Evolutionary conservation across 2,797 vertebrate genomes (phyloP).

Genomic region (Argyrosomus regius): DNA sequence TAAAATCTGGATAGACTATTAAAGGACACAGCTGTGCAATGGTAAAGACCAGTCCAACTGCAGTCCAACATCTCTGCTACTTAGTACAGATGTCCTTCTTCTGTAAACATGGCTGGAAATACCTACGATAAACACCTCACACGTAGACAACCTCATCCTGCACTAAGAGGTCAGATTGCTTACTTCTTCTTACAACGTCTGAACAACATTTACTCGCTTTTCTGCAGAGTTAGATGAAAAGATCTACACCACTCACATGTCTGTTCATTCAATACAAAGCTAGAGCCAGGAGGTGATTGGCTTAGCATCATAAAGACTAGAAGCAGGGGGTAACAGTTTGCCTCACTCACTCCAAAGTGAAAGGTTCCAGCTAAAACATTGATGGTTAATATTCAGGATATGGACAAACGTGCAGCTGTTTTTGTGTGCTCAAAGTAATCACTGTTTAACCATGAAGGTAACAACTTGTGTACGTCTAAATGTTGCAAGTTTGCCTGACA

Average conservation of each 20-base stretch:
- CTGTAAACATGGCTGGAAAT: not conserved
- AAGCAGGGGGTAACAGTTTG: not conserved
- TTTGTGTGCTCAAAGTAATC: not conserved
- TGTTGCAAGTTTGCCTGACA: too few species aligned
- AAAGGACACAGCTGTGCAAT: not conserved
- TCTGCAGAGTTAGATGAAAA: not conserved
- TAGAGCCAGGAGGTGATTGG: not conserved
- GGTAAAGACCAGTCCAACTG: not conserved
- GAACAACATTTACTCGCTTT: not conserved
- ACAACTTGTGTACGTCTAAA: too few species aligned
- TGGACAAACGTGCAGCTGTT: not conserved
- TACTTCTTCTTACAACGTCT: not conserved
- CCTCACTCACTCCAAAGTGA: not conserved
- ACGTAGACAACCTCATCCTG: not conserved
- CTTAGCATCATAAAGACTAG: slow-evolving; percentile 4
- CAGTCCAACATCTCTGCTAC: not conserved
- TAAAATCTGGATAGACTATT: not conserved
- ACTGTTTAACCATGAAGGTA: too few species aligned
- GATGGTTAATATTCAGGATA: not conserved
- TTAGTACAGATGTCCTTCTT: not conserved
- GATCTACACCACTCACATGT: not conserved
- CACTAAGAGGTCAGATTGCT: not conserved
- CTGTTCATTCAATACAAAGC: not conserved
- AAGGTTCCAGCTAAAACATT: not conserved
- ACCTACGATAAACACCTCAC: not conserved